phyloP scores from a whole-genome alignment of 2,113 vertebrate genomes.

The Mormyrus iriodes region DNA sequence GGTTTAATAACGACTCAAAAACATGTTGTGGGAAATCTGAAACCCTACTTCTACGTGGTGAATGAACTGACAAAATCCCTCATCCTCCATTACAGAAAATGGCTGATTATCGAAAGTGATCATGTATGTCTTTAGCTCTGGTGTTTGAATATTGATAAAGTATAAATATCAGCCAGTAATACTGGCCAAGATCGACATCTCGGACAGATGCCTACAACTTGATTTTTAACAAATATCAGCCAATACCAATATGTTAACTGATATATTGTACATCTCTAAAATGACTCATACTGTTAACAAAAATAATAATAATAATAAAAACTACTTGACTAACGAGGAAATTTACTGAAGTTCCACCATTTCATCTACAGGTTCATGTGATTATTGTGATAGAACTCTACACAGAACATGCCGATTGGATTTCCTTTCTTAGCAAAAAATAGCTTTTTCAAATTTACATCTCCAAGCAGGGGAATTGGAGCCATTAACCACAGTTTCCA shows the following conservation, averaged over 20 bases:
- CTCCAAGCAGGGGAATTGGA: not conserved
- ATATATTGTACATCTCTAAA: not conserved
- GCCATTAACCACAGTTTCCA: not conserved
- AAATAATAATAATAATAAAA: not conserved
- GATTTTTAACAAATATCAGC: not conserved
- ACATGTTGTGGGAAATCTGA: not conserved
- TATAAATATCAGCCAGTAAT: not conserved
- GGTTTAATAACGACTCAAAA: not conserved
- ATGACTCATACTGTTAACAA: not conserved
- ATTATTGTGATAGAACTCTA: not conserved
- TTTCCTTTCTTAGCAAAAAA: not conserved
- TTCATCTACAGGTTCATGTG: not conserved
- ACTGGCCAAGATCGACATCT: not conserved
- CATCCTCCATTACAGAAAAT: not conserved
- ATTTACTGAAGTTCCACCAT: not conserved
- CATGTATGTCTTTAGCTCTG: not conserved
- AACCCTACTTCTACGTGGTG: not conserved
- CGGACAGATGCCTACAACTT: not conserved
- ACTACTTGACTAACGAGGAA: not conserved
- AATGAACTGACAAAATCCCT: not conserved
- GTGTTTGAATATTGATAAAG: not conserved
- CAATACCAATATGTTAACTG: not conserved
- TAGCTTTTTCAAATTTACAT: not conserved
- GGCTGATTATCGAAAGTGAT: not conserved
- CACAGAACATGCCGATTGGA: not conserved